Evolutionary conservation across 30 jellyfish, hydroid and myxozoan genomes (phyloP).

Genomic region (Aurelia aurita): DNA sequence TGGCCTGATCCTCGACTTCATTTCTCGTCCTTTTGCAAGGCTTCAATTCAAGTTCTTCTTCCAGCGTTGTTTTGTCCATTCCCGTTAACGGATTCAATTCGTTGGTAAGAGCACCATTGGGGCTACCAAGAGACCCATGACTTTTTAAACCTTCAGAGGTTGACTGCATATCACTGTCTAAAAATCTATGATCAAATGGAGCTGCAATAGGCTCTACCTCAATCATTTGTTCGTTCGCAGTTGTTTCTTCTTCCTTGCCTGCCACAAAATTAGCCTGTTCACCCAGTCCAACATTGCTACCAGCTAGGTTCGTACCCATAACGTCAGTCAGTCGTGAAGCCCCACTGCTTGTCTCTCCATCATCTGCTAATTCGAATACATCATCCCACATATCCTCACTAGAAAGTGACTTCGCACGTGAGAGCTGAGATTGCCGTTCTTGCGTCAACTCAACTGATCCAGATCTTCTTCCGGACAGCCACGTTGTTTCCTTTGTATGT

Average conservation of each 20-base stretch:
- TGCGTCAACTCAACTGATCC: not conserved
- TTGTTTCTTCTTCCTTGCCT: not conserved
- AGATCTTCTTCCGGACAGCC: not conserved
- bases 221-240: not conserved
- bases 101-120: not conserved
- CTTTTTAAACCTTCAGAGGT: not conserved
- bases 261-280: not conserved
- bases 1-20: not conserved
- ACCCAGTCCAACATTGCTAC: not conserved
- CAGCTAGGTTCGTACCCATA: not conserved
- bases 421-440: not conserved
- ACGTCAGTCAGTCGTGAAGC: not conserved
- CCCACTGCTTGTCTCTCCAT: not conserved
- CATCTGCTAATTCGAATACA: conserved; percentile 20
- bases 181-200: no score
- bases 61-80: not conserved
- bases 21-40: not conserved
- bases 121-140: not conserved
- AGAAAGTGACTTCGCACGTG: conserved; percentile 13
- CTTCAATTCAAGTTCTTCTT: not conserved
- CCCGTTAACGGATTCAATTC: not conserved
- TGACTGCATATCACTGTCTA: no score
- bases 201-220: no score
- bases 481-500: not conserved
- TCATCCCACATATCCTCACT: conserved; percentile 29